Percentiles rank a stretch among this genome's conserved stretches.
Evolutionary conservation across 2,888 invertebrate genomes (phyloP).

Genomic region (Rhagium mordax): DNA sequence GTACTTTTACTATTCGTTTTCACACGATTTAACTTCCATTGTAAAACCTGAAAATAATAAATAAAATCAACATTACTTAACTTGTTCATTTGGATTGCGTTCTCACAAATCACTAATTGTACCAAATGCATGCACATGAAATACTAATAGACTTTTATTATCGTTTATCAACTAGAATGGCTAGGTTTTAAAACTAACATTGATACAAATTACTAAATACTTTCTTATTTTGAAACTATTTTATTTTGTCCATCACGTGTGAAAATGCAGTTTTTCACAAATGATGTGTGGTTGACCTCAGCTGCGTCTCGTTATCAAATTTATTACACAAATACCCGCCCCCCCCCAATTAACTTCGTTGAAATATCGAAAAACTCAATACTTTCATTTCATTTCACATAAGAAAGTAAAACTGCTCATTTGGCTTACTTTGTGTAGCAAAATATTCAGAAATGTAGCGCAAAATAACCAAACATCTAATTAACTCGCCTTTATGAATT

Average conservation of each 20-base stretch:
- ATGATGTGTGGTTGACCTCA: too few species aligned
- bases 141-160: not conserved
- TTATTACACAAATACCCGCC: too few species aligned
- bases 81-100: not conserved
- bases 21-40: conserved; percentile 41
- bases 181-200: too few species aligned
- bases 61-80: conserved; percentile 14
- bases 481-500: conserved; percentile 16
- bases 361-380: too few species aligned
- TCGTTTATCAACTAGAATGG: not conserved
- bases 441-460: not conserved
- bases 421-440: not conserved
- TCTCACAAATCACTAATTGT: not conserved
- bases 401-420: too few species aligned
- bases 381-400: too few species aligned
- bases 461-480: not conserved
- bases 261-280: too few species aligned
- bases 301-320: too few species aligned
- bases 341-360: too few species aligned
- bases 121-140: not conserved
- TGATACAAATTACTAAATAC: too few species aligned
- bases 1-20: conserved; percentile 36
- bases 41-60: conserved; percentile 42
- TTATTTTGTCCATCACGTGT: too few species aligned
- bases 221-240: too few species aligned